Evolutionary conservation across 1,140 invertebrate species (phyloP).

Genomic region (Macrosteles quadrilineatus): DNA sequence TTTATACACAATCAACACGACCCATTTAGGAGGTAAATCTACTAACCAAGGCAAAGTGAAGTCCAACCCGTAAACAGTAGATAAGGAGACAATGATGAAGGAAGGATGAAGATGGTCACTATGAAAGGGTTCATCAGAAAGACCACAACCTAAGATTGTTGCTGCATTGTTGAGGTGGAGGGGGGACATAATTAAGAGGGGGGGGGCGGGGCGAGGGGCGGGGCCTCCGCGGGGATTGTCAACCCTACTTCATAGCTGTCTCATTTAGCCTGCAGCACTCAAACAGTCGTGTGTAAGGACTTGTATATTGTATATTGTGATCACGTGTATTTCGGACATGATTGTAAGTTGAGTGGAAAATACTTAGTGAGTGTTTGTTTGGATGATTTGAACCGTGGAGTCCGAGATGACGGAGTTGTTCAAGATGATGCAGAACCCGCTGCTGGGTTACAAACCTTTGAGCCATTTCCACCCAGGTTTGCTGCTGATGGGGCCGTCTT

Average conservation of each 20-base stretch:
- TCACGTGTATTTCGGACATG: too few relatives aligned
- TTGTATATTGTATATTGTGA: too few relatives aligned
- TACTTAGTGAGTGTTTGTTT: too few relatives aligned
- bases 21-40: too few relatives aligned
- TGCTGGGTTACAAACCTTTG: constrained; percentile 23
- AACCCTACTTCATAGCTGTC: not conserved
- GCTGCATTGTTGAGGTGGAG: constrained; percentile 9
- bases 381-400: not conserved
- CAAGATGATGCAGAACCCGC: constrained; percentile 27
- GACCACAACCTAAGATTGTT: constrained; percentile 14
- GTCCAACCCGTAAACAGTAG: not conserved
- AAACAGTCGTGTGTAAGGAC: too few relatives aligned
- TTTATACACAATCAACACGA: too few relatives aligned
- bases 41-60: too few relatives aligned
- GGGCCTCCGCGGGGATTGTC: not conserved
- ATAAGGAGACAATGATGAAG: not conserved
- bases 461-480: not conserved
- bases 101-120: not conserved
- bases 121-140: constrained; percentile 5
- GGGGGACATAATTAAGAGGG: constrained; percentile 11
- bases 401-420: constrained; percentile 8
- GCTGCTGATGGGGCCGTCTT: constrained; percentile 23
- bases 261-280: not conserved
- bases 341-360: too few relatives aligned
- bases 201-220: constrained; percentile 6